These are phyloP conservation scores for Drosophila multiciliata DNA, from an alignment of 2,888 invertebrate species.

Conservation along the genomic window DNA sequence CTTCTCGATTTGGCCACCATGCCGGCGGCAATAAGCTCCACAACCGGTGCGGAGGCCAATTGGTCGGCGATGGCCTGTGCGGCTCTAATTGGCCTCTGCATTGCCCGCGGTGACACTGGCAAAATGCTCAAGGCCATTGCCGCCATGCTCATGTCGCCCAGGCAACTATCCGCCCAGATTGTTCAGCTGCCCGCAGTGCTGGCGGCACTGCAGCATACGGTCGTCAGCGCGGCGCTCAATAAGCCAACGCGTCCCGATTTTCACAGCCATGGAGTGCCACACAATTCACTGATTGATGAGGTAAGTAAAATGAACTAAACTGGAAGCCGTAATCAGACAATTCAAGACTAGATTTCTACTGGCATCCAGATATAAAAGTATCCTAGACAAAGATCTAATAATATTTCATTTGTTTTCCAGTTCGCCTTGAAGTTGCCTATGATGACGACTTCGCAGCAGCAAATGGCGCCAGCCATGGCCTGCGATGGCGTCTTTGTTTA, in stretches of 20 bases:
- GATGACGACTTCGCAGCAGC: constrained; percentile 22
- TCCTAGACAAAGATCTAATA: background rate
- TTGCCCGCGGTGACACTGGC: constrained; percentile 97
- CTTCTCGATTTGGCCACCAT: constrained; percentile 93
- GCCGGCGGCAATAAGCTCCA: constrained; percentile 86
- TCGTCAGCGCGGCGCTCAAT: constrained; percentile 94
- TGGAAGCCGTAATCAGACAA: background rate
- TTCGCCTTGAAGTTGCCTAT: constrained; percentile 77
- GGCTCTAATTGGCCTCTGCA: constrained; percentile 95
- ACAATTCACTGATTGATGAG: constrained; percentile 89
- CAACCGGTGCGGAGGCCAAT: constrained; percentile 86
- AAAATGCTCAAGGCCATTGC: constrained; percentile 94
- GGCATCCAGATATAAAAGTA: background rate
- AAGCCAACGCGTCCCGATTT: constrained; percentile 94
- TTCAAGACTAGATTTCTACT: background rate
- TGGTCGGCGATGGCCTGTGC: constrained; percentile 96
- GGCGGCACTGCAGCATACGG: constrained; percentile 93
- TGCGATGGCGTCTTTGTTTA: constrained; percentile 97
- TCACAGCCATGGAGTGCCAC: constrained; percentile 94
- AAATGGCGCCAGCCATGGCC: constrained; percentile 87
- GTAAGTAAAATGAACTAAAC: constrained; percentile 49
- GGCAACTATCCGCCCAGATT: constrained; percentile 91
- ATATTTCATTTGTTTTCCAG: constrained; percentile 42
- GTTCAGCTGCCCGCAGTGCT: constrained; percentile 94
- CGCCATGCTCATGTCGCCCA: constrained; percentile 94